Evolutionary conservation across 2,888 invertebrate species (phyloP), one percentile per base, ranked within the genome.

Genomic region (Drosophila hamatofila): DNA sequence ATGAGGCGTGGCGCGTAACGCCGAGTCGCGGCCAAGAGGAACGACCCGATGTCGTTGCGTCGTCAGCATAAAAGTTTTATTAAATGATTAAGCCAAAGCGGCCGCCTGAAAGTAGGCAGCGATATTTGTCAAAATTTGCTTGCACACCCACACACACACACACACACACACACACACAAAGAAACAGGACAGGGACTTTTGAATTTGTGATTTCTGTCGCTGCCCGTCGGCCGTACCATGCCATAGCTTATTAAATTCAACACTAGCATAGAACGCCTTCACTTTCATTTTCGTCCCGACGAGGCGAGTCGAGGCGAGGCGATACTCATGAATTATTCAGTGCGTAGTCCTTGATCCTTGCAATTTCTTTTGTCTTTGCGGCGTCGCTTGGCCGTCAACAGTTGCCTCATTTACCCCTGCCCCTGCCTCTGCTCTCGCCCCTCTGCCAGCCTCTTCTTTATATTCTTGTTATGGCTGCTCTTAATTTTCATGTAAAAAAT

Each of bases 1-100:
- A 72, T 67, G 61, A 63, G 56, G 70, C 59, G 42, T 35, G 61
- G 57, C 11, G 39, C 21, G 33, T n/a, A 51, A 16, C 16, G 35
- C 35, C 33, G 33, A 35, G 33, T 35, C 12, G 33, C 12, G 23
- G 60, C 46, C 37, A 30, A 44, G 37, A 58, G 23, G 46, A 57
- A 49, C 58, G 68, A 61, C 68, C 67, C 54, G 57, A 49, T 57
- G 65, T 14, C 52, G 52, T 69, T 72, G 73, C 64, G 69, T 70
- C 60, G 76, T 79, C 82, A 82, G 85, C 87, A 87, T 86, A 85
- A 86, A 85, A 85, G 71, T 86, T 86, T 88, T 88, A 83, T 85
- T 88, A 83, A 85, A 86, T 86, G 88, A 85, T 86, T 85, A 85
- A 85, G 81, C 80, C 74, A 78, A 83, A 72, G 78, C 76, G 75